Conservation (phyloP, 2,888 invertebrate genomes). For the Charanyca ferruginea region DNA sequence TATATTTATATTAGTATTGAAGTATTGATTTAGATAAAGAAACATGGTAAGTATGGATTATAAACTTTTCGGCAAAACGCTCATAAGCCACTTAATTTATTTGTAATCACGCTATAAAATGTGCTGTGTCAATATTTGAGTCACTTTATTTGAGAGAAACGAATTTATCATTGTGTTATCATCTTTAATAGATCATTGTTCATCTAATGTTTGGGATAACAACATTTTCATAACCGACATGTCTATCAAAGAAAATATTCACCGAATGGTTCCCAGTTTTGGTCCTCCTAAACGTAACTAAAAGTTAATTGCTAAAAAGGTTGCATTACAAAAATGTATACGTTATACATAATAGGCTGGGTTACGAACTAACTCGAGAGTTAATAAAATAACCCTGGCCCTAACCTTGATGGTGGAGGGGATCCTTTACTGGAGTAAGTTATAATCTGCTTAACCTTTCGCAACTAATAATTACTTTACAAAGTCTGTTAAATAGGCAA, state of each 20-base stretch:
- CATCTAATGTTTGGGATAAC: conserved; percentile 2
- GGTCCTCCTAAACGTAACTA: background rate
- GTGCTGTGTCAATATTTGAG: conserved; percentile 6
- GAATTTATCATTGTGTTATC: background rate
- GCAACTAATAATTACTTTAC: background rate
- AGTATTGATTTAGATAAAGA: background rate
- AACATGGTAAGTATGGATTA: background rate
- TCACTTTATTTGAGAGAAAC: background rate
- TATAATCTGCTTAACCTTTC: no score
- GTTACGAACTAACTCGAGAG: background rate
- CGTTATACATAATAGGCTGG: background rate
- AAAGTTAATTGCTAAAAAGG: background rate
- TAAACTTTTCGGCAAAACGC: background rate
- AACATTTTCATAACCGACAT: background rate
- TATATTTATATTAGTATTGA: no score
- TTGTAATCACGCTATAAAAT: conserved; percentile 1
- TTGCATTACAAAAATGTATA: background rate
- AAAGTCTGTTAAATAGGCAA: background rate
- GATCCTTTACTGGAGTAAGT: no score
- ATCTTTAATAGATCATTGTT: background rate
- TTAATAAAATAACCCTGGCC: background rate
- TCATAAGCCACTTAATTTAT: conserved; percentile 1
- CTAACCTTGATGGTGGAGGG: background rate
- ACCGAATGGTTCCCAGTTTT: background rate
- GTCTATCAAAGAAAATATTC: conserved; percentile 16